phyloP scores from a whole-genome alignment of 2,888 invertebrate species.

The Epinotia nisella region DNA sequence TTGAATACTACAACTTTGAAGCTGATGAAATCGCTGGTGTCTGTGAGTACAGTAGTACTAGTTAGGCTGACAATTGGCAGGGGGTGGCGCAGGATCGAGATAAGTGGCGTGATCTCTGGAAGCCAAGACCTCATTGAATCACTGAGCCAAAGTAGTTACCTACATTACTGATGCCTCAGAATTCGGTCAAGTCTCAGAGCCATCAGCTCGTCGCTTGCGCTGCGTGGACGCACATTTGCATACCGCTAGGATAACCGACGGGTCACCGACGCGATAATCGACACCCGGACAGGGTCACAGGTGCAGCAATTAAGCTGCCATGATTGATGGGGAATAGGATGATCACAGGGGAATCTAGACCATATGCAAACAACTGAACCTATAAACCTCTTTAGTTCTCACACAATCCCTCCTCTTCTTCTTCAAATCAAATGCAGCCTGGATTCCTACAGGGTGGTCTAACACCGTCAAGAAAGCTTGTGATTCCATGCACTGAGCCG shows the following conservation, averaged over 20 bases:
- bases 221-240: constrained; percentile 57
- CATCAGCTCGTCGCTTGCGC: constrained; percentile 27
- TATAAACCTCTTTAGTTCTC: background rate
- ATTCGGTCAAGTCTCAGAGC: background rate
- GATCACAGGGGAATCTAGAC: background rate
- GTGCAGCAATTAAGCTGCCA: constrained; percentile 21
- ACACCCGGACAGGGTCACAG: constrained; percentile 47
- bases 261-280: constrained; percentile 65
- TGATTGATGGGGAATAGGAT: background rate
- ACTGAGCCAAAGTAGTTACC: too few relatives aligned
- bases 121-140: too few relatives aligned
- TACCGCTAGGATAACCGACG: constrained; percentile 70
- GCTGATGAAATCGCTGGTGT: too few relatives aligned
- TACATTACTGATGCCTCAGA: too few relatives aligned
- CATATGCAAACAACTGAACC: background rate
- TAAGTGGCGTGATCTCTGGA: too few relatives aligned
- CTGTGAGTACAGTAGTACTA: too few relatives aligned
- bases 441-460: background rate
- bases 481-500: background rate
- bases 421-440: background rate
- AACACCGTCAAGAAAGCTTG: background rate
- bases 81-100: too few relatives aligned
- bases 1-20: too few relatives aligned
- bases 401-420: background rate
- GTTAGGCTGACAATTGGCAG: too few relatives aligned